Base-by-base conservation (phyloP, 2,113 vertebrate species). In the Lophura nycthemera region DNA sequence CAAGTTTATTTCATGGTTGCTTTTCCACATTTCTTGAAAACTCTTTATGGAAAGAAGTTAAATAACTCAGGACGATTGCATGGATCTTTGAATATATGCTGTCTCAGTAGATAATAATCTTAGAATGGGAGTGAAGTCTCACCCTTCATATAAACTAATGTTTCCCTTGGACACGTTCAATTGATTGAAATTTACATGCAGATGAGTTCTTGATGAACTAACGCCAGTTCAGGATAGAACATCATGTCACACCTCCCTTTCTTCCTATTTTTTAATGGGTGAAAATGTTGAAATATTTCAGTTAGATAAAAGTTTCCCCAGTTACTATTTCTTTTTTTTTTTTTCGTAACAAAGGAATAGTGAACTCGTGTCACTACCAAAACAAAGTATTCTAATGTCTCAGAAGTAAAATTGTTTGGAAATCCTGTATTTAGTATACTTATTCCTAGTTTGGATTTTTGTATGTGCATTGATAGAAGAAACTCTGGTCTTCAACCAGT, bases 201-300 rank as follows among this genome's bases (percentile, higher is more conserved):
- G 42, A 12, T 3, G 4, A 30, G 42, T 47, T 85, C 29, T 27
- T 43, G 29, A 48, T 34, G n/a, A 70, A 34, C 34, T 74, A 16
- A 12, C 38, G 89, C 34, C 45, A 63, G 34, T 64, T 38, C 50
- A 30, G 14, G 14, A 45, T 92, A 91, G 91, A 94, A 87, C 40
- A 40, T 11, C 0, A 1, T 15, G 8, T 45, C 4, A 22, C 32
- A 24, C 5, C 36, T 14, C 7, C 1, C 52, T 77, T 84, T 30
- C 21, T 61, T 63, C 52, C 36, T 19, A 19, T 50, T 36, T 45
- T 73, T 84, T 73, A 13, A 61, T 60, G 32, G 21, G 5, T 70
- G 71, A 76, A 85, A 70, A 61, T 8, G 16, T 42, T 72, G 17
- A 63, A 79, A 42, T 82, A 47, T 79, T 94, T 6, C 15, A 24